Conservation (phyloP, 2,797 vertebrate species). For the Triplophysa yarkandensis region DNA sequence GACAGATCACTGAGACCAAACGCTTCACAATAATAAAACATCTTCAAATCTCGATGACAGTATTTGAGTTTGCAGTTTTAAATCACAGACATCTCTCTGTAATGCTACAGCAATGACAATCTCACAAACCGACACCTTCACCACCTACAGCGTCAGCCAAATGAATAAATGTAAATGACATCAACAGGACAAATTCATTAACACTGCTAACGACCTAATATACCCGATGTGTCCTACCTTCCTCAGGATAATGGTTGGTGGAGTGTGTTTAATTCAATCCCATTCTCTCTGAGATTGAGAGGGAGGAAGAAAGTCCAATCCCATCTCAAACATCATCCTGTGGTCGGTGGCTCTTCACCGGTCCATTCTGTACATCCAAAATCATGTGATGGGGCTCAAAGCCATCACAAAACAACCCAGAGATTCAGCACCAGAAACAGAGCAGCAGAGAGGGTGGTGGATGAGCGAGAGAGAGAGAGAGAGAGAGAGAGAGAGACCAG, state of each 20-base stretch:
- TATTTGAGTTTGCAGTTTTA: slow-evolving; percentile 6
- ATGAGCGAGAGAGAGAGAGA: not conserved
- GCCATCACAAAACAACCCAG: not conserved
- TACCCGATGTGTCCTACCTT: slow-evolving; percentile 37
- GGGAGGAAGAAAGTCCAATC: not conserved
- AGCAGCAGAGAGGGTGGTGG: slow-evolving; percentile 3
- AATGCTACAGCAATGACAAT: not conserved
- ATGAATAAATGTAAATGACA: not conserved
- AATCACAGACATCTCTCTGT: not conserved
- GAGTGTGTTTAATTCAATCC: slow-evolving; percentile 18
- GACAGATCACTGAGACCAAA: slow-evolving; percentile 27
- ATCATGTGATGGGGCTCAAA: not conserved
- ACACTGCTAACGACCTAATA: too few species aligned
- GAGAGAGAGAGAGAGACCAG: not conserved
- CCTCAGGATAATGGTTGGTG: slow-evolving; percentile 9
- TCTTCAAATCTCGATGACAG: not conserved
- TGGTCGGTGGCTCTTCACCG: slow-evolving; percentile 2
- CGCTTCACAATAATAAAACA: not conserved
- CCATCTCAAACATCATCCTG: slow-evolving; percentile 23
- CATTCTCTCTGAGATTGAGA: slow-evolving; percentile 16
- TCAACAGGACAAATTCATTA: not conserved
- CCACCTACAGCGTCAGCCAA: slow-evolving; percentile 3
- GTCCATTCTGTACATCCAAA: not conserved
- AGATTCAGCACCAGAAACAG: slow-evolving; percentile 28
- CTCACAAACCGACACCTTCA: too few species aligned